These are phyloP conservation scores for Xiphorhynchus elegans DNA, from an alignment of 2,113 vertebrate genomes.

Conservation along the genomic window DNA sequence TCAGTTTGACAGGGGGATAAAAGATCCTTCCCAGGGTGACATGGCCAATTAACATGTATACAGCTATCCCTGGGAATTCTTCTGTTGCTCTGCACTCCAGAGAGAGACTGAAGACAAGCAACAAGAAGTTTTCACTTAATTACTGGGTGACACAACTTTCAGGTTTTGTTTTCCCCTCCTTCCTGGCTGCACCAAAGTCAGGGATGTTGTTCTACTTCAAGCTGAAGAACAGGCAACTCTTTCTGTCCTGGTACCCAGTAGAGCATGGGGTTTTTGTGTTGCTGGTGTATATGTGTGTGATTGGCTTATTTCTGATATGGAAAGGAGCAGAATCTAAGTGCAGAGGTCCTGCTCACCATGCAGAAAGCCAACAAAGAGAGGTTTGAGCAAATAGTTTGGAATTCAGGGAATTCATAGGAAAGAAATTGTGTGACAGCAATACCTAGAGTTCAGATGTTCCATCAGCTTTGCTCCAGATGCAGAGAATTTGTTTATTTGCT, in stretches of 20 bases:
- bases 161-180: not conserved
- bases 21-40: not conserved
- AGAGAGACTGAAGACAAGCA: not conserved
- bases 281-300: not conserved
- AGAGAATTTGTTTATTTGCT: not conserved
- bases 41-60: not conserved
- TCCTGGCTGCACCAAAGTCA: not conserved
- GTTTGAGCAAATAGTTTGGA: not conserved
- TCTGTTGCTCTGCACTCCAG: not conserved
- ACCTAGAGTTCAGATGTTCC: not conserved
- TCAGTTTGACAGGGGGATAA: not conserved
- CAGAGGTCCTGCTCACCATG: not conserved
- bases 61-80: not conserved
- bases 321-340: not conserved
- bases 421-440: not conserved
- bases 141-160: not conserved
- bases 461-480: not conserved
- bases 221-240: not conserved
- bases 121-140: not conserved
- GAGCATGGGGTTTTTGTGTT: not conserved
- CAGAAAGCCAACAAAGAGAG: not conserved
- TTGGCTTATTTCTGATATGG: not conserved
- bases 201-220: not conserved
- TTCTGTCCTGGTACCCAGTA: not conserved
- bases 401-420: not conserved